Percentiles rank a stretch among this genome's conserved stretches.
phyloP scores from a whole-genome alignment of 2,113 vertebrate species.

The Circaetus gallicus region DNA sequence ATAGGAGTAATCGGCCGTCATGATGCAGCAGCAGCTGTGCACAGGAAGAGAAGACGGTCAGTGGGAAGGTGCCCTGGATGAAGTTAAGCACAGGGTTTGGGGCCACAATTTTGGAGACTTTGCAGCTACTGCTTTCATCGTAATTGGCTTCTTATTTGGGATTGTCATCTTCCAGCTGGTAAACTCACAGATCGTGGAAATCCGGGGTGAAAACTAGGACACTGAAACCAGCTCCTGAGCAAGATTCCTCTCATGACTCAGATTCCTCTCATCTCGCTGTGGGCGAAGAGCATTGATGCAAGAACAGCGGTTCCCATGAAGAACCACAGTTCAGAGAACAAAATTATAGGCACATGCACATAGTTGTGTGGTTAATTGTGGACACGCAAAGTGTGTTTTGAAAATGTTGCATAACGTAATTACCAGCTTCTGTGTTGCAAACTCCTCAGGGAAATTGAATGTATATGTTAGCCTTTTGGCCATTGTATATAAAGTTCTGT shows the following conservation, averaged over 20 bases:
- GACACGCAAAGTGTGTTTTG: neutral
- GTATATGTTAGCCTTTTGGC: neutral
- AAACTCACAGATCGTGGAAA: neutral
- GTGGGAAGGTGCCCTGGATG: neutral
- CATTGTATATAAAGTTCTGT: neutral
- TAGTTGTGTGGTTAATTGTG: neutral
- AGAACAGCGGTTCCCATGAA: neutral
- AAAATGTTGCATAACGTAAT: neutral
- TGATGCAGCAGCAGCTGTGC: neutral
- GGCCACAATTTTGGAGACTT: neutral
- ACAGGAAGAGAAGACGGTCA: neutral
- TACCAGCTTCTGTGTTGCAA: neutral
- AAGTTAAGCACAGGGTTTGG: neutral
- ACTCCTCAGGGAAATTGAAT: neutral
- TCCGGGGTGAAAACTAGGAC: neutral
- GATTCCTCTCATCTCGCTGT: fast-evolving
- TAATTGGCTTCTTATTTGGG: neutral
- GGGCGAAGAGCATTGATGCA: neutral
- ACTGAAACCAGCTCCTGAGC: neutral
- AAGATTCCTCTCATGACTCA: neutral
- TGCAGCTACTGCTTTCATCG: neutral
- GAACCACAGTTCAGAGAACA: neutral
- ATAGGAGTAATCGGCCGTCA: neutral
- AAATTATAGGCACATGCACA: neutral
- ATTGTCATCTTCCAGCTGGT: neutral